Evolutionary conservation across 2,888 invertebrate genomes (phyloP).

Genomic region (Melinaea marsaeus): DNA sequence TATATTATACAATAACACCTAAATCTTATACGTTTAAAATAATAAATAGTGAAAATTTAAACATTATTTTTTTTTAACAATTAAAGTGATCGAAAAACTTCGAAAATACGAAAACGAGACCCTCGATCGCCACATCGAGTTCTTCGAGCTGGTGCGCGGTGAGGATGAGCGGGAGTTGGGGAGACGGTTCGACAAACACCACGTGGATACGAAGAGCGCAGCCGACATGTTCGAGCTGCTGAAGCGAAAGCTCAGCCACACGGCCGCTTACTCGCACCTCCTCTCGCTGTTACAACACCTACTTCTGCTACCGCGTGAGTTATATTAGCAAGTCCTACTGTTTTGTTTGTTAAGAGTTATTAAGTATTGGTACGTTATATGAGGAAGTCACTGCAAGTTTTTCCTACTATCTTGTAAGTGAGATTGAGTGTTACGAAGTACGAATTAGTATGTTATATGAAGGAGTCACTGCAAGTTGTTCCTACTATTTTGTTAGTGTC

Average conservation of each 20-base stretch:
- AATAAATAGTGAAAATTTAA: no score
- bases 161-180: slow-evolving; percentile 97
- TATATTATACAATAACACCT: no score
- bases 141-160: slow-evolving; percentile 98
- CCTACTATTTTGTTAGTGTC: no score
- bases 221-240: slow-evolving; percentile 94
- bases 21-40: no score
- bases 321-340: no score
- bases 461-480: no score
- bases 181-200: slow-evolving; percentile 92
- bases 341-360: no score
- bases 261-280: slow-evolving; percentile 95
- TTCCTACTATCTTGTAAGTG: no score
- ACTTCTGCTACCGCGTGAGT: slow-evolving; percentile 87
- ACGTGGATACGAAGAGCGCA: slow-evolving; percentile 96
- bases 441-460: no score
- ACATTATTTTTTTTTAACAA: neutral
- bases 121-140: slow-evolving; percentile 96
- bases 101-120: slow-evolving; percentile 96
- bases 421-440: no score
- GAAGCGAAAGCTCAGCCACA: slow-evolving; percentile 91
- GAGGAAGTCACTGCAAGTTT: no score
- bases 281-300: slow-evolving; percentile 93
- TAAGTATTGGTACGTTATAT: no score
- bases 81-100: slow-evolving; percentile 91